Evolutionary conservation across 2,888 invertebrate species (phyloP).

Genomic region (Zaprionus bogoriensis): DNA sequence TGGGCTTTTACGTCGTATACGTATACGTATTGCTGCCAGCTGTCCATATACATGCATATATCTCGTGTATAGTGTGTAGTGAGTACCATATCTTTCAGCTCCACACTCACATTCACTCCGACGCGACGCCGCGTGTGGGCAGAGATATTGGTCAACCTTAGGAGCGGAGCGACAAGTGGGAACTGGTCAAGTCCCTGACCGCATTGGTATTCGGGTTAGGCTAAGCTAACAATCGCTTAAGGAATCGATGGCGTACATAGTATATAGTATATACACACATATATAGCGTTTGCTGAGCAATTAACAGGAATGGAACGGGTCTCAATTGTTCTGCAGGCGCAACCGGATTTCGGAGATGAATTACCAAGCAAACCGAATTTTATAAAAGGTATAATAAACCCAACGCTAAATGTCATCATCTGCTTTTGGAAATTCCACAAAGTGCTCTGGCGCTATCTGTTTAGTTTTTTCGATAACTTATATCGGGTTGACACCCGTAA

Average conservation of each 20-base stretch:
- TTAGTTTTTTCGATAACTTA: neutral
- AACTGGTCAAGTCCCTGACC: constrained; percentile 32
- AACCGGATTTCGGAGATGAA: no score
- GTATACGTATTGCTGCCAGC: constrained; percentile 27
- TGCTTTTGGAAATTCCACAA: neutral
- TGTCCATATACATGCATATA: constrained; percentile 8
- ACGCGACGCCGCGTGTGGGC: constrained; percentile 15
- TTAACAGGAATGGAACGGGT: no score
- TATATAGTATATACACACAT: no score
- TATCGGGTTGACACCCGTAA: neutral
- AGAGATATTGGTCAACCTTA: constrained; percentile 1
- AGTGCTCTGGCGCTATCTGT: neutral
- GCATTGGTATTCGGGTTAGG: constrained; percentile 13
- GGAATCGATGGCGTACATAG: no score
- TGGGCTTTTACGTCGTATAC: no score
- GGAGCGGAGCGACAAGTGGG: neutral
- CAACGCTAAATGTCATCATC: no score
- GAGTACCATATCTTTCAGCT: neutral
- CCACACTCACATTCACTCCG: neutral
- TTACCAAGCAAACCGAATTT: no score
- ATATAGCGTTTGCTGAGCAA: no score
- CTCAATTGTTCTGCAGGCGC: no score
- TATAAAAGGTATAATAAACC: no score
- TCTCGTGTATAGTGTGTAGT: neutral
- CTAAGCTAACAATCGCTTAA: neutral